Conservation (phyloP, 2,888 invertebrate species). For the Scaptomyza polygonia region DNA sequence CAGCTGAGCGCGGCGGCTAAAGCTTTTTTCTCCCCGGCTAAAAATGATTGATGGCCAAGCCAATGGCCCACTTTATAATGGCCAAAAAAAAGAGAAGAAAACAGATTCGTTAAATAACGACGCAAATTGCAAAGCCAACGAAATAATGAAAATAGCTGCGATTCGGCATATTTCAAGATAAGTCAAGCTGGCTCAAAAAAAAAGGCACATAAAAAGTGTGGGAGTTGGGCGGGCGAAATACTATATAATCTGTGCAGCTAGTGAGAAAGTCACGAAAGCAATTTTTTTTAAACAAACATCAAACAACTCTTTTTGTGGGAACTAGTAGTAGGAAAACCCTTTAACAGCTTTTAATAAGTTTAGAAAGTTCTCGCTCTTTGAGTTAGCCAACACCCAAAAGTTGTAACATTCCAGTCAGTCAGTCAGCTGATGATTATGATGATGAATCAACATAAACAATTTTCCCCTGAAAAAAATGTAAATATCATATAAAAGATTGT, state of each 20-base stretch:
- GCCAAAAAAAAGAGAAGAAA: conserved; percentile 34
- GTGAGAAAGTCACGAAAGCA: background rate
- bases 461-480: conserved; percentile 57
- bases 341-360: conserved; percentile 26
- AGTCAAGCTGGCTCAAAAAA: conserved; percentile 4
- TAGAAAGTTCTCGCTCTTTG: conserved; percentile 6
- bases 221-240: background rate
- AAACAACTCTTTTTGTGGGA: conserved; percentile 1
- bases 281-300: background rate
- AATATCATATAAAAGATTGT: conserved; percentile 77
- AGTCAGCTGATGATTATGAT: too few species aligned
- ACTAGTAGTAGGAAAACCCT: background rate
- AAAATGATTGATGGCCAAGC: conserved; percentile 70
- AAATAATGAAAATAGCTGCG: conserved; percentile 41
- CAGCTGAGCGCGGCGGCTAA: conserved; percentile 60
- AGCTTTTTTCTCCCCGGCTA: conserved; percentile 40
- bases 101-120: conserved; percentile 54
- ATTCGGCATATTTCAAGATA: conserved; percentile 37
- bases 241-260: background rate
- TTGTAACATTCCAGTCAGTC: conserved; percentile 19
- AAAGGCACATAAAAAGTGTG: background rate
- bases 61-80: conserved; percentile 70
- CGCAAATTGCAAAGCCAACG: conserved; percentile 55
- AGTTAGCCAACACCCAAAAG: background rate
- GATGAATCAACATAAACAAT: conserved; percentile 63